Percentiles rank a stretch among this genome's conserved stretches.
Evolutionary conservation across 2,888 invertebrate genomes (phyloP).

Genomic region (Cremastobaeus sp.): DNA sequence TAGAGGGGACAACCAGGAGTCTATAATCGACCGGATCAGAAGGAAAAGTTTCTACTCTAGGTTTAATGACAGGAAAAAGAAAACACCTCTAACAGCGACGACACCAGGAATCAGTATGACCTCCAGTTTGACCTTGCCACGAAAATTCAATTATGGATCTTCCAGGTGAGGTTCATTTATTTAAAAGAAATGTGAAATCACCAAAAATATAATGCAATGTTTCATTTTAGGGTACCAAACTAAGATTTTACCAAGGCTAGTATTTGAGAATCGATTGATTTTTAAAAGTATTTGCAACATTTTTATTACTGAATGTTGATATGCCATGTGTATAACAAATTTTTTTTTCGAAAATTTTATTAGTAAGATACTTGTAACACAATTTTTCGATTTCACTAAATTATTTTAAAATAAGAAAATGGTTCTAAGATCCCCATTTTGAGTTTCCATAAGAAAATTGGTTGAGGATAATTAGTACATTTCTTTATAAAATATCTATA

Average conservation of each 20-base stretch:
- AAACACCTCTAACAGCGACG: slow-evolving; percentile 84
- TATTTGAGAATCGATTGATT: slow-evolving; percentile 11
- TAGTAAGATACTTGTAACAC: no score
- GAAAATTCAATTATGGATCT: slow-evolving; percentile 76
- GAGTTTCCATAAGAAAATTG: no score
- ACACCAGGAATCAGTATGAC: slow-evolving; percentile 67
- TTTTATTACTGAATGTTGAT: no score
- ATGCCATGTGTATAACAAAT: neutral
- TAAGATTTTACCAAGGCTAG: slow-evolving; percentile 27
- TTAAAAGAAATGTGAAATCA: no score
- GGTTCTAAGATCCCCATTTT: no score
- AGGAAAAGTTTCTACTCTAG: slow-evolving; percentile 93
- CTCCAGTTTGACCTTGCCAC: slow-evolving; percentile 74
- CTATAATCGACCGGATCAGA: slow-evolving; percentile 90
- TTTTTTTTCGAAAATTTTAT: no score
- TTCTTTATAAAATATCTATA: no score
- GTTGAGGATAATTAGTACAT: no score
- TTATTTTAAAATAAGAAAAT: no score
- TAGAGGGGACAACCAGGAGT: slow-evolving; percentile 79
- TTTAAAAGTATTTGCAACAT: no score
- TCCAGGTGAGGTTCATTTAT: slow-evolving; percentile 21
- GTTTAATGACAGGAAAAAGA: slow-evolving; percentile 91
- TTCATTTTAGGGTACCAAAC: slow-evolving; percentile 33
- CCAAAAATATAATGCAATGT: no score
- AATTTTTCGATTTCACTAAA: no score